Percentiles rank a stretch among this genome's conserved stretches.
Conservation (phyloP, 2,797 vertebrate genomes). For the Myripristis murdjan region DNA sequence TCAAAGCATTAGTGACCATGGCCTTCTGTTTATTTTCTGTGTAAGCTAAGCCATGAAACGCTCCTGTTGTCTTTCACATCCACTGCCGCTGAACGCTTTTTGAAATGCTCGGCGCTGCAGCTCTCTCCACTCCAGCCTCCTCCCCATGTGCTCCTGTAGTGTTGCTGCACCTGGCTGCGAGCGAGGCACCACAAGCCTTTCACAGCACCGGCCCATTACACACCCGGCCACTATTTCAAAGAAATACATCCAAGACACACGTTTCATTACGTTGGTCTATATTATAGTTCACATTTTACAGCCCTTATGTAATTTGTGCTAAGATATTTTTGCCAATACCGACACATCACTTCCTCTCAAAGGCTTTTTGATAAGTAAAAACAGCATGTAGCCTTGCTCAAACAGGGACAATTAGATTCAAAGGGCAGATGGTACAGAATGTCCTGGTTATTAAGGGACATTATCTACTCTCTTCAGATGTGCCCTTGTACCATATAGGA, state of each 20-base stretch:
- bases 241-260: slow-evolving; percentile 30
- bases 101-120: slow-evolving; percentile 49
- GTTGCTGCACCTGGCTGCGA: slow-evolving; percentile 74
- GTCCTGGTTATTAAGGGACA: slow-evolving; percentile 28
- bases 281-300: slow-evolving; percentile 13
- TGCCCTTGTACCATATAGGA: slow-evolving; percentile 4
- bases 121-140: slow-evolving; percentile 58
- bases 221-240: no score
- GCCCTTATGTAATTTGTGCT: slow-evolving; percentile 4
- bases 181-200: slow-evolving; percentile 60
- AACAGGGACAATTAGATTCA: slow-evolving; percentile 30
- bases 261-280: slow-evolving; percentile 5
- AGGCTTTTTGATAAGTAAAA: slow-evolving; percentile 2
- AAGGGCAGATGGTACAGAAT: slow-evolving; percentile 28
- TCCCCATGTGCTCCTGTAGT: slow-evolving; percentile 55
- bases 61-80: slow-evolving; percentile 6
- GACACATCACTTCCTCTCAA: background rate
- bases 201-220: slow-evolving; percentile 22
- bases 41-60: slow-evolving; percentile 18
- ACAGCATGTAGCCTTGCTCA: slow-evolving; percentile 21
- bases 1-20: background rate
- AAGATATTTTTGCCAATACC: background rate
- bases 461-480: slow-evolving; percentile 16
- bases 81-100: slow-evolving; percentile 29
- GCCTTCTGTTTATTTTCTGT: background rate